phyloP scores from a whole-genome alignment of 2,888 invertebrate genomes.

The Tetropium fuscum region DNA sequence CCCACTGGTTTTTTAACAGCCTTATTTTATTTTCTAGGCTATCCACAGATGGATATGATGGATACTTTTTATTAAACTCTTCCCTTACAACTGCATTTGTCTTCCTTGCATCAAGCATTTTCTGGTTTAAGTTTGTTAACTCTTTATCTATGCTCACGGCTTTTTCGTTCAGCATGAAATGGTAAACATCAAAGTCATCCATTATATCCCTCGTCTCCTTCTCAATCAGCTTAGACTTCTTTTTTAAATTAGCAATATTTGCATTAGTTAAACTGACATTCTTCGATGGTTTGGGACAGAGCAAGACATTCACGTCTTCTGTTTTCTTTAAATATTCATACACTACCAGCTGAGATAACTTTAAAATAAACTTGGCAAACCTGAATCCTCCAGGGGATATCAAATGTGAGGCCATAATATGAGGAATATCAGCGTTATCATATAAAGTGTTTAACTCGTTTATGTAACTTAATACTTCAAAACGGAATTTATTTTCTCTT shows the following conservation, averaged over 20 bases:
- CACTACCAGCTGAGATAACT: constrained; percentile 59
- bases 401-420: constrained; percentile 58
- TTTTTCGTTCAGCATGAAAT: constrained; percentile 37
- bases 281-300: constrained; percentile 36
- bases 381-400: constrained; percentile 60
- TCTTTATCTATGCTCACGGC: constrained; percentile 40
- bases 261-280: constrained; percentile 31
- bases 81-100: constrained; percentile 26
- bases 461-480: constrained; percentile 56
- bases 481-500: constrained; percentile 57
- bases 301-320: constrained; percentile 23
- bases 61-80: constrained; percentile 39
- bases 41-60: constrained; percentile 33
- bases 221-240: constrained; percentile 41
- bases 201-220: constrained; percentile 35
- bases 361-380: constrained; percentile 59
- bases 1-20: constrained; percentile 37
- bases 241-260: constrained; percentile 43
- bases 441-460: constrained; percentile 56
- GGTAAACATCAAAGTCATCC: constrained; percentile 42
- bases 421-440: constrained; percentile 56
- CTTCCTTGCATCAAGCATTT: constrained; percentile 36
- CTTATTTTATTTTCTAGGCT: constrained; percentile 44
- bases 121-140: constrained; percentile 39
- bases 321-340: constrained; percentile 50